Base-by-base conservation (phyloP, 1,140 invertebrate species). In the Cydia fagiglandana region DNA sequence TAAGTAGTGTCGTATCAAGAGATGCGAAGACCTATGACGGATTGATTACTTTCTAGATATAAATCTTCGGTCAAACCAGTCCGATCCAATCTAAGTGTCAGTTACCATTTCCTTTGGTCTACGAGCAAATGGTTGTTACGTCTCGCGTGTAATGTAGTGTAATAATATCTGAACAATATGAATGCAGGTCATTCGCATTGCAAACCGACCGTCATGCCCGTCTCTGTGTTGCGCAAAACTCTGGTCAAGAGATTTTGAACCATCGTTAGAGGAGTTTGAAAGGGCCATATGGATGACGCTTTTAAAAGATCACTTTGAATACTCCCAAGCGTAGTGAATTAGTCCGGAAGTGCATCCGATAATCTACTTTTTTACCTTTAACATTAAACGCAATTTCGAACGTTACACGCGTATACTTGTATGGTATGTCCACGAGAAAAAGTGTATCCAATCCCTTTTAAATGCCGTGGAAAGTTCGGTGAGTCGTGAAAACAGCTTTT, bases 381-480 rank as follows among this genome's bases (percentile, higher is more conserved):
- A 68, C 28, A 68, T 34, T 68, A 68, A 34, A 68, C 64, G 64
- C 15, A 38, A 17, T 17, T 70, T 70, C 13, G 15, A 38, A 38
- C 45, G 66, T 13, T 66, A 13, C 12, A 61, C 17, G 56, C 56
- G 15, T 15, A 2, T 24, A 61, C 56, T 61, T 66, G 30, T 38
- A 41, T 70, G n/a, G 64, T 41, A 20, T n/a, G 73, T 56, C 13
- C 17, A 50, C 73, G 73, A 74, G 73, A 74, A 74, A 53, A 74
- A 74, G 73, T 74, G 73, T 74, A 74, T 24, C 73, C 45, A 74
- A 74, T 74, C 50, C 66, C 66, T 70, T 66, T 66, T 24, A 38
- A 66, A 64, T 64, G 64, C 30, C 64, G 24, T 70, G 66, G 30
- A 70, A 70, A 70, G 66, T 70, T 41, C 10, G 15, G 30, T 38